These are phyloP conservation scores for Drosophila kuntzei DNA, from an alignment of 2,888 invertebrate species.

Conservation along the genomic window DNA sequence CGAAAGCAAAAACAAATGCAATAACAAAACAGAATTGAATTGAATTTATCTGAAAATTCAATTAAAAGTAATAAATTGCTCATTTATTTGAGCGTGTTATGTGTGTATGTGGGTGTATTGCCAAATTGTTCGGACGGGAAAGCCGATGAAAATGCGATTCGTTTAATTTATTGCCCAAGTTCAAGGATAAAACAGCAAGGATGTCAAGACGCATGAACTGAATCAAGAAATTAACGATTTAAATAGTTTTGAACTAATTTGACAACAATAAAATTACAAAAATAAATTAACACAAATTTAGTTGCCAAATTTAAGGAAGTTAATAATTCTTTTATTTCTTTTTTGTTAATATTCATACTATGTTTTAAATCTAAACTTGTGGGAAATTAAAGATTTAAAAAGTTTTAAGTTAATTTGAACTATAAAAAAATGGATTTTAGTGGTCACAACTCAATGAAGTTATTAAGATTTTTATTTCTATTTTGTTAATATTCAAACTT, in stretches of 20 bases:
- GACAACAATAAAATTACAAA: not conserved
- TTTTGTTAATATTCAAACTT: no score
- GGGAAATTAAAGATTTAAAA: no score
- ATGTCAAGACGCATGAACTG: not conserved
- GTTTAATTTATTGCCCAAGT: slow-evolving; percentile 50
- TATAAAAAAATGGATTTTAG: no score
- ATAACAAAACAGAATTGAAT: slow-evolving; percentile 8
- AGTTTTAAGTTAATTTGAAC: no score
- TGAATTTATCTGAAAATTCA: slow-evolving; percentile 48
- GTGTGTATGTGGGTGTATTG: slow-evolving; percentile 12
- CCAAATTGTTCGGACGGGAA: slow-evolving; percentile 12
- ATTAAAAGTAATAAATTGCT: slow-evolving; percentile 69
- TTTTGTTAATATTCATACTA: no score
- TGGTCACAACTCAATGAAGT: no score
- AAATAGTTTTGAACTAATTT: not conserved
- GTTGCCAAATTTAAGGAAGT: not conserved
- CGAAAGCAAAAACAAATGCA: slow-evolving; percentile 51
- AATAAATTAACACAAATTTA: not conserved
- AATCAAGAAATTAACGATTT: slow-evolving; percentile 1
- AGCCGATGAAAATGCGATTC: slow-evolving; percentile 10
- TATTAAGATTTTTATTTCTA: no score
- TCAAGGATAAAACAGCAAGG: slow-evolving; percentile 39
- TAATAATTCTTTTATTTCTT: no score
- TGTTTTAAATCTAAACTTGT: no score
- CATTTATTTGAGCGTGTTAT: slow-evolving; percentile 24